Evolutionary conservation across 2,888 invertebrate species (phyloP), one percentile per base, ranked within the genome.

Genomic region (Macrosoma leucophasiata): DNA sequence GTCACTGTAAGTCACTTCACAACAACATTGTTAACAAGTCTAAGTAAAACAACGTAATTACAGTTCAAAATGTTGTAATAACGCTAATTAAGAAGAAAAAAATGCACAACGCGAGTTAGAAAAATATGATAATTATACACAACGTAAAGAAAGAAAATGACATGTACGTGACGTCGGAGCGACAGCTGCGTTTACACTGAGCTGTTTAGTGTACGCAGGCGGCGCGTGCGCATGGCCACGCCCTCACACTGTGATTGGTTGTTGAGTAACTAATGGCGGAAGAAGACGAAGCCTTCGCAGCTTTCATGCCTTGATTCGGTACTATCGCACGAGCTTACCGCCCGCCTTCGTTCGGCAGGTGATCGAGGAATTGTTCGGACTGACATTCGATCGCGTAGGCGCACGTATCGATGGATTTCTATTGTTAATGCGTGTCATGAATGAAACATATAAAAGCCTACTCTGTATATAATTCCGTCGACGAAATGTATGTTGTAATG

Each of bases 101-200:
- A 48, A 55, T 55, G 49, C 43, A 52, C 48, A 50, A 39, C 52
- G 60, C 55, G 51, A 42, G 46, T 35, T 59, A 66, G 55, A 71
- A 71, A 72, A 69, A 68, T 68, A 65, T 69, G 67, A 69, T 70
- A 74, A 68, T 69, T 60, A 53, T 56, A 57, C 59, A 56, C 51
- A 63, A 63, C 60, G 58, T 47, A 50, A 43, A 41, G 39, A 39
- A 50, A 51, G 41, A 48, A 46, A 41, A 38, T 40, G 47, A 39
- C 45, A 21, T 41, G 41, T 37, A 63, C 78, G 78, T 76, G 66
- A 54, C 50, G 47, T 54, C 66, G 48, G 57, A 50, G 52, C 75
- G 76, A 69, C 72, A 69, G 76, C 70, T 79, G 72, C 65, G 75
- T 67, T 62, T 60, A 66, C 52, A 84, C 82, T 82, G 77, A 75